Evolutionary conservation across 2,797 vertebrate genomes (phyloP).

Genomic region (Poeciliopsis turneri): DNA sequence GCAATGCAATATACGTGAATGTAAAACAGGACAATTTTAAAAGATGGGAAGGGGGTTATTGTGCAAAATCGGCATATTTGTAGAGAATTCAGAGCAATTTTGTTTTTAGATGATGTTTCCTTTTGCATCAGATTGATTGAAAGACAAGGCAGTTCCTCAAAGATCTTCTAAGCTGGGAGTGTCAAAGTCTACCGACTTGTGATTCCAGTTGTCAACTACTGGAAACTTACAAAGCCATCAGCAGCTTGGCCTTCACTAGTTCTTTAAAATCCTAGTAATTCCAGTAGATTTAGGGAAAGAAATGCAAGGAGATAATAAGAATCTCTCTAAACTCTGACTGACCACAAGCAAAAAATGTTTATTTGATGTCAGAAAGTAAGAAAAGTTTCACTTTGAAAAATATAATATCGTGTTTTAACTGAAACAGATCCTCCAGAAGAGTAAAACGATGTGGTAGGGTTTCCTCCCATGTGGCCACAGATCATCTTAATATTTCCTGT

Average conservation of each 20-base stretch:
- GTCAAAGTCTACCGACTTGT: not conserved
- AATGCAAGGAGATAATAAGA: not conserved
- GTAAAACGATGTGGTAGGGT: not conserved
- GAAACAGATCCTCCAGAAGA: not conserved
- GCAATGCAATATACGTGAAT: not conserved
- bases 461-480: slow-evolving; percentile 15
- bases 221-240: not conserved
- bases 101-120: not conserved
- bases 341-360: not conserved
- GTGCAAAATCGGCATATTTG: not conserved
- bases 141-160: not conserved
- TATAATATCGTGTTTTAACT: not conserved
- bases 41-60: not conserved
- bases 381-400: not conserved
- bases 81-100: not conserved
- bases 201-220: not conserved
- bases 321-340: not conserved
- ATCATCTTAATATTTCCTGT: slow-evolving; percentile 12
- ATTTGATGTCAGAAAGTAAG: not conserved
- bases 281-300: not conserved
- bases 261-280: not conserved
- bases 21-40: not conserved
- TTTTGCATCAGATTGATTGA: not conserved
- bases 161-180: not conserved
- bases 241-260: not conserved